These are phyloP conservation scores for Melanotaenia parkinsoni DNA, from an alignment of 2,797 vertebrate species.

Conservation along the genomic window DNA sequence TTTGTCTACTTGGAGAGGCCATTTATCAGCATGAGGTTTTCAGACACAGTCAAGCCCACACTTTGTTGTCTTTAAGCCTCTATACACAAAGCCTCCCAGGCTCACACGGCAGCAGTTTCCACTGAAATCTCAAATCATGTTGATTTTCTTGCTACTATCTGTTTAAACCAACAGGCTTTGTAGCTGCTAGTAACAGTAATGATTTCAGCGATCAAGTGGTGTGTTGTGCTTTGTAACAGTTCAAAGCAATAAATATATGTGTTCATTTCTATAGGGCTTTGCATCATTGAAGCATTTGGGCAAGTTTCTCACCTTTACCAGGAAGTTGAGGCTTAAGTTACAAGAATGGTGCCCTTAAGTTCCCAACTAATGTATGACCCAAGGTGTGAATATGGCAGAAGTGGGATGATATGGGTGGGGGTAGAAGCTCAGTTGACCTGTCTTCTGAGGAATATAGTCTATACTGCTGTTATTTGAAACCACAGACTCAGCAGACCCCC, in stretches of 20 bases:
- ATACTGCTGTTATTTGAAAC: conserved; percentile 78
- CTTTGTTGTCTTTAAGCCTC: conserved; percentile 72
- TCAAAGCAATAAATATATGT: conserved; percentile 41
- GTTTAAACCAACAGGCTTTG: conserved; percentile 40
- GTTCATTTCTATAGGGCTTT: conserved; percentile 46
- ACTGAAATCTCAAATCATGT: conserved; percentile 63
- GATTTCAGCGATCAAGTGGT: conserved; percentile 21
- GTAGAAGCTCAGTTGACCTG: conserved; percentile 64
- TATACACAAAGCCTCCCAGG: conserved; percentile 59
- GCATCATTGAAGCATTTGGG: conserved; percentile 49
- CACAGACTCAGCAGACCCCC: conserved; percentile 62
- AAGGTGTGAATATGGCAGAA: conserved; percentile 70
- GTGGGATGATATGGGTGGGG: conserved; percentile 72
- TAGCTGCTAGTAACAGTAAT: conserved; percentile 31
- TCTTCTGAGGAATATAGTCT: conserved; percentile 73
- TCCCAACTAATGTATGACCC: conserved; percentile 73
- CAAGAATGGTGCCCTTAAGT: conserved; percentile 71
- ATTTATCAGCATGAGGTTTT: conserved; percentile 80
- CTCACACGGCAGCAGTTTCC: conserved; percentile 53
- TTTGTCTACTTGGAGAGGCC: conserved; percentile 76
- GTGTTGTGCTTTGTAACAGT: conserved; percentile 31
- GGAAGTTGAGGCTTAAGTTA: conserved; percentile 80
- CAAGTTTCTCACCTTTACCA: conserved; percentile 72
- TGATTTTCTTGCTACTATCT: conserved; percentile 50
- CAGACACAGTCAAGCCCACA: conserved; percentile 71